Base-by-base conservation (phyloP, 2,888 invertebrate species). In the Arge pagana region DNA sequence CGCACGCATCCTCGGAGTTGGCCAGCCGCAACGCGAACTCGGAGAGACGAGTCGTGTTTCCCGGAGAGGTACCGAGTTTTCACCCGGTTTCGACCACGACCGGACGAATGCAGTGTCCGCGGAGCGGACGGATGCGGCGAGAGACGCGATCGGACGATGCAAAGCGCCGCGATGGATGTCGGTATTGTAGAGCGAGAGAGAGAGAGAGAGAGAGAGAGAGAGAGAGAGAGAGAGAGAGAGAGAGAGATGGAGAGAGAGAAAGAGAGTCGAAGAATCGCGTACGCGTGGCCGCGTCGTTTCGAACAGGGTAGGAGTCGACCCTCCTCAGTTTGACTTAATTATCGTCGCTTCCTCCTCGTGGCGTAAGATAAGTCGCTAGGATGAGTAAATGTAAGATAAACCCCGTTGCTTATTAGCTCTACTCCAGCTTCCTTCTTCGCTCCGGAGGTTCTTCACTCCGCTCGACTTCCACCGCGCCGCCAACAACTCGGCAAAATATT, bases 111-210 rank as follows among this genome's bases (percentile, higher is more conserved):
- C n/a, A n/a, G n/a, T n/a, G 54, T 61, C 56, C 53, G 39, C 40
- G 15, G 13, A n/a, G 40, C 15, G 51, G 42, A 50, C 52, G 56
- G 54, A 66, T 64, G 62, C 64, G 60, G 58, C 62, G 54, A 55
- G 24, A 39, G 52, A n/a, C n/a, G n/a, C n/a, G n/a, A n/a, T n/a
- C n/a, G n/a, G n/a, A n/a, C n/a, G n/a, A n/a, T n/a, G n/a, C n/a
- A n/a, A n/a, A n/a, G n/a, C n/a, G n/a, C n/a, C n/a, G n/a, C n/a
- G n/a, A n/a, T n/a, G n/a, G n/a, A n/a, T n/a, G n/a, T n/a, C n/a
- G n/a, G n/a, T n/a, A n/a, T n/a, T n/a, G n/a, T n/a, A n/a, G n/a
- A n/a, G n/a, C n/a, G n/a, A n/a, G n/a, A n/a, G n/a, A n/a, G n/a
- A n/a, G 11, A 6, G 31, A 5, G 31, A 31, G 11, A 31, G 11